phyloP scores from a whole-genome alignment of 2,113 vertebrate species.

The Connochaetes taurinus region DNA sequence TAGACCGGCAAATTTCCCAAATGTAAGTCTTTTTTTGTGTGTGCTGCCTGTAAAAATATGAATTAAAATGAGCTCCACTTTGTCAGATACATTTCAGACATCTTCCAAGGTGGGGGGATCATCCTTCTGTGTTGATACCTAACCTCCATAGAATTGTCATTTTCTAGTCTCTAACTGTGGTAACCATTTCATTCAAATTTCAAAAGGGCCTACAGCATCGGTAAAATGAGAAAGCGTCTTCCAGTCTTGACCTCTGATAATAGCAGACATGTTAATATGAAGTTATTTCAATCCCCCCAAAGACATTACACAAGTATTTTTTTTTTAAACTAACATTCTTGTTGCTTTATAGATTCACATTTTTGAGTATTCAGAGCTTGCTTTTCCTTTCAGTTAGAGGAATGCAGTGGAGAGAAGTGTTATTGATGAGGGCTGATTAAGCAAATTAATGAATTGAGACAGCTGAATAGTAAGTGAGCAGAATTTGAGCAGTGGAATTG shows the following conservation, averaged over 20 bases:
- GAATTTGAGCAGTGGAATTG: conserved; percentile 54
- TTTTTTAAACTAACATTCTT: neutral
- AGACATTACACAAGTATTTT: neutral
- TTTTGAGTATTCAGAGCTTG: conserved; percentile 43
- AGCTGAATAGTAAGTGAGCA: conserved; percentile 55
- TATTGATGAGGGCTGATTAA: conserved; percentile 72
- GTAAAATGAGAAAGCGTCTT: neutral
- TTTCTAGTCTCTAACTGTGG: neutral
- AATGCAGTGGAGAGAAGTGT: conserved; percentile 36
- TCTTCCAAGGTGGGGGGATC: neutral
- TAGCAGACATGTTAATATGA: neutral
- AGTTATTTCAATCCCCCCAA: neutral
- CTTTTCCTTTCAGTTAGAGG: conserved; percentile 32
- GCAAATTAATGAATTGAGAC: conserved; percentile 70
- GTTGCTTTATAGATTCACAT: conserved; percentile 23
- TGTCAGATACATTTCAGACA: neutral
- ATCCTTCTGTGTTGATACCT: neutral
- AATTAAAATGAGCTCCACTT: neutral
- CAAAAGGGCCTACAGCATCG: neutral
- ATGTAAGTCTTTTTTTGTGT: neutral
- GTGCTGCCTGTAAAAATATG: neutral
- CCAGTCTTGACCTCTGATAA: neutral
- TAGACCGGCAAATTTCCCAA: neutral
- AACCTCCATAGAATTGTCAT: neutral
- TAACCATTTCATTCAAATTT: neutral